Base-by-base conservation (phyloP, 2,888 invertebrate species). In the Chymomyza caudatula region DNA sequence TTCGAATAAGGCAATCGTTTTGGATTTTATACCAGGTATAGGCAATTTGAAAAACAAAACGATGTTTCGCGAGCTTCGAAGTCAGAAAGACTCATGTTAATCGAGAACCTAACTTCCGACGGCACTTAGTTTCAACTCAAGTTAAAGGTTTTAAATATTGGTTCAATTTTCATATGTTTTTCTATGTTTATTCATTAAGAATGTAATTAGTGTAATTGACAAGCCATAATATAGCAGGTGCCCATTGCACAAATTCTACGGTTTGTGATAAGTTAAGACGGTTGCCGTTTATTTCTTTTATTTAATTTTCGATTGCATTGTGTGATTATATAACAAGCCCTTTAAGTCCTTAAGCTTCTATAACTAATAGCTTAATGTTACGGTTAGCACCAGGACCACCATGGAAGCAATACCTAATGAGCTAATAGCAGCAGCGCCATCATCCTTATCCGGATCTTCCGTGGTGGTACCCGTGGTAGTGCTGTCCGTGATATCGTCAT, bases 341-440 rank as follows among this genome's bases (percentile, higher is more conserved):
- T 5, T 25, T 6, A 2, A 37, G 42, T 15, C 17, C 37, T 55
- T 56, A 63, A 59, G 17, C n/a, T 44, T 51, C n/a, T 37, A 17
- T 17, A 37, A 4, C 64, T 77, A 83, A 57, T 75, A 67, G 20
- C 68, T 58, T 47, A 74, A 47, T 23, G 73, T 71, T 47, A 76
- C 15, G 23, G 69, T 19, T 11, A 79, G 29, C 5, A 69, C 70
- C 11, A 84, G 3, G n/a, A 68, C 74, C 25, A 76, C 54, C 20
- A 74, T 65, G 5, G 72, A 57, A 25, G 59, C 51, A 0, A 85
- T 0, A 25, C 85, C 82, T 19, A 84, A 47, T n/a, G 73, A 63
- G 8, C 69, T 68, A 1, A 86, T 54, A 0, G 77, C 23, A 3
- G 75, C 60, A 8, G 86, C 73, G 3, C 83, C 83, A 29, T 73